These are phyloP conservation scores for Gastrophryne carolinensis DNA, from an alignment of 2,797 vertebrate genomes.

Conservation along the genomic window DNA sequence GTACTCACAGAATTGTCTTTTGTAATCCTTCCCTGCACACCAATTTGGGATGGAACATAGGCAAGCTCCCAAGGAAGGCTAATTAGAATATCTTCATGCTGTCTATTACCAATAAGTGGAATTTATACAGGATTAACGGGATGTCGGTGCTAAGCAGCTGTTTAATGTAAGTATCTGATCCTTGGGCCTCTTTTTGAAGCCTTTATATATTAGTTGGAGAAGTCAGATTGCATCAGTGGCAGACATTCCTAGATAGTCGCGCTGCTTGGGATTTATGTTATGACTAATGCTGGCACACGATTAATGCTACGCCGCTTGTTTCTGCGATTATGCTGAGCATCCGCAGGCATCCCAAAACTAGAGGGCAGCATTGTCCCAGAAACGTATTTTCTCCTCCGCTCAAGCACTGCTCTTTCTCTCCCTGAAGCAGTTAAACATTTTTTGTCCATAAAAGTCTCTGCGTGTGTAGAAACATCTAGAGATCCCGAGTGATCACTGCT, in stretches of 20 bases:
- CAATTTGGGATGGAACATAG: neutral
- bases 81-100: neutral
- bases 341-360: neutral
- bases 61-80: neutral
- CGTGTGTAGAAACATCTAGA: neutral
- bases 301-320: neutral
- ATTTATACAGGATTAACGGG: neutral
- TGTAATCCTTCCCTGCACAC: too few species aligned
- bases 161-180: neutral
- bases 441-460: neutral
- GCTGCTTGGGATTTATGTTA: constrained; percentile 10
- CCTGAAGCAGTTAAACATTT: neutral
- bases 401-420: neutral
- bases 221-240: neutral
- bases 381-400: neutral
- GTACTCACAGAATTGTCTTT: too few species aligned
- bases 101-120: neutral
- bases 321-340: neutral
- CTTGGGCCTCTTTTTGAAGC: neutral
- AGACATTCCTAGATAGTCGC: neutral
- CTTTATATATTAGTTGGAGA: neutral
- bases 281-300: constrained; percentile 8
- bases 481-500: neutral
- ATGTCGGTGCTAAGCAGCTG: neutral
- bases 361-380: constrained; percentile 18